These are phyloP conservation scores for Stegostoma tigrinum DNA, from an alignment of 2,113 vertebrate species.

Conservation along the genomic window DNA sequence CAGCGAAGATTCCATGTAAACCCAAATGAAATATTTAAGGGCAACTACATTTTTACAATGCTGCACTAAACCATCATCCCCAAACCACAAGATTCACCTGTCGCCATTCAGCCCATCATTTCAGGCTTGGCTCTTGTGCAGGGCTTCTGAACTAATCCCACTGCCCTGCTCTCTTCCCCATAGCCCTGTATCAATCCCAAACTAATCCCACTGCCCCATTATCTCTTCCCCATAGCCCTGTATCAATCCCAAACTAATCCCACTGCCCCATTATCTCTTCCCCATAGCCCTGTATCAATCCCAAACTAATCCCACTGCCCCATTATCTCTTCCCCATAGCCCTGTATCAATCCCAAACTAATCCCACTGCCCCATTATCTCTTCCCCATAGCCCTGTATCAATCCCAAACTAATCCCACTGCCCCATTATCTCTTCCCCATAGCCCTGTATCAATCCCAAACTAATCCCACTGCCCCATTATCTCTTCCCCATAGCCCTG, in stretches of 20 bases:
- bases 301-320: constrained; percentile 7
- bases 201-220: neutral
- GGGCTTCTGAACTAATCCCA: neutral
- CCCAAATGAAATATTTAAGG: neutral
- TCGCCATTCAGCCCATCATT: neutral
- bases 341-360: neutral
- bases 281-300: neutral
- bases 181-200: neutral
- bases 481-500: neutral
- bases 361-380: neutral
- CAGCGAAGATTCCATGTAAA: neutral
- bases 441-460: too few species aligned
- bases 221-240: neutral
- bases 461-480: neutral
- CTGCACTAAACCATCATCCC: neutral
- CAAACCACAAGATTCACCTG: neutral
- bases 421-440: neutral
- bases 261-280: neutral
- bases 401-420: neutral
- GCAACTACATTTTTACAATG: neutral
- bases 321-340: neutral
- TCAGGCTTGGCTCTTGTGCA: neutral
- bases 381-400: neutral
- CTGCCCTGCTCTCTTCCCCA: neutral
- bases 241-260: neutral